Evolutionary conservation across 2,888 invertebrate species (phyloP), one percentile per base, ranked within the genome.

Genomic region (Lobophora halterata): DNA sequence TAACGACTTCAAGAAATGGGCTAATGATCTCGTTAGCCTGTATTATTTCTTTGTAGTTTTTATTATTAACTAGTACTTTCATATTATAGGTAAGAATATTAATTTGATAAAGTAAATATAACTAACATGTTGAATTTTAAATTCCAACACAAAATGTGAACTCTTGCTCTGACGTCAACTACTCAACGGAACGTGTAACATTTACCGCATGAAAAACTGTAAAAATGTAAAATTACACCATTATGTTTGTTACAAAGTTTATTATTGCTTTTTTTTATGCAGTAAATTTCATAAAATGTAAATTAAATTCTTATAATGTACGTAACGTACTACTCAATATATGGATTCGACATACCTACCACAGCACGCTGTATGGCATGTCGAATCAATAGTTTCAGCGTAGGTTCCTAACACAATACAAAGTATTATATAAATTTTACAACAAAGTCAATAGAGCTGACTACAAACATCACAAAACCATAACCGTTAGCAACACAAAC

Each of bases 241-340:
- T 21, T 2, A 10, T 8, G 5, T 31, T 38, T 37, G n/a, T 37
- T 48, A 46, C 31, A 40, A 41, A 47, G 24, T 28, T 33, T 49
- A 44, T 49, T 40, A 51, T 45, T 45, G 32, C 37, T 52, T 49
- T 52, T 50, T 50, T 55, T 52, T 35, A 49, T 17, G 7, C 3
- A 17, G 24, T 6, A n/a, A 5, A 16, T 8, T 18, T 20, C 8
- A 5, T 20, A 20, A 12, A 13, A 8, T 13, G 8, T 13, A 13
- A 8, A 19, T 18, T 21, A 21, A 17, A 5, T 11, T 7, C 16
- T n/a, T n/a, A n/a, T n/a, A n/a, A n/a, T n/a, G n/a, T n/a, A n/a
- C n/a, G n/a, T n/a, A n/a, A n/a, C n/a, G n/a, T n/a, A n/a, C n/a
- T n/a, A n/a, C n/a, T n/a, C n/a, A n/a, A n/a, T n/a, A n/a, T n/a